A percentile compares a stretch with the other conserved stretches of the same genome.
Conservation (phyloP, 2,113 vertebrate species). For the Vanacampus margaritifer region DNA sequence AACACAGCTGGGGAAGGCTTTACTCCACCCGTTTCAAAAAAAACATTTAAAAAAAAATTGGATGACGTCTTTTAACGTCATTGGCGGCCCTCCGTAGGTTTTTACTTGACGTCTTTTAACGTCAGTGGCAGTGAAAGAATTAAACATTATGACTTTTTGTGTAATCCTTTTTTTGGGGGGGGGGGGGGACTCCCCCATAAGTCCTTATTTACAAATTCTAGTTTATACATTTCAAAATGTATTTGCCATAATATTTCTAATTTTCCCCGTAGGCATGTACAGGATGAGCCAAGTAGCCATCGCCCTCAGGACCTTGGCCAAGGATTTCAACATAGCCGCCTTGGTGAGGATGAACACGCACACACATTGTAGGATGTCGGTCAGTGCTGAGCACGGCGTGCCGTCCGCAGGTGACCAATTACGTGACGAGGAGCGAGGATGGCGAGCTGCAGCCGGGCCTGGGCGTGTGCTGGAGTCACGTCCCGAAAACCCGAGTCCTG, state of each 20-base stretch:
- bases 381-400: background rate
- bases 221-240: too few species aligned
- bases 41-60: too few species aligned
- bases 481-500: constrained; percentile 86
- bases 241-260: background rate
- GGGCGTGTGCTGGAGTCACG: constrained; percentile 87
- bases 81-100: too few species aligned
- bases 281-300: constrained; percentile 88
- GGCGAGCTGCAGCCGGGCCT: constrained; percentile 81
- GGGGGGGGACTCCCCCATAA: too few species aligned
- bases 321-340: constrained; percentile 82
- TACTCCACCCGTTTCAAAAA: too few species aligned
- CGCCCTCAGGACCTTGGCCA: constrained; percentile 84
- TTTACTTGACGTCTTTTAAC: too few species aligned
- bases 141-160: too few species aligned
- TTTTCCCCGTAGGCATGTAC: constrained; percentile 77
- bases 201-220: too few species aligned
- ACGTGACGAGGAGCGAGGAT: constrained; percentile 74
- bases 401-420: constrained; percentile 83
- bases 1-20: too few species aligned
- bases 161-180: too few species aligned
- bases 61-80: too few species aligned
- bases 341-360: constrained; percentile 74
- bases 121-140: too few species aligned
- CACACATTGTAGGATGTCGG: background rate